A percentile compares a stretch with the other conserved stretches of the same genome.
These are phyloP conservation scores for Macaca nemestrina DNA, from an alignment of 2,113 vertebrate genomes.

Conservation along the genomic window DNA sequence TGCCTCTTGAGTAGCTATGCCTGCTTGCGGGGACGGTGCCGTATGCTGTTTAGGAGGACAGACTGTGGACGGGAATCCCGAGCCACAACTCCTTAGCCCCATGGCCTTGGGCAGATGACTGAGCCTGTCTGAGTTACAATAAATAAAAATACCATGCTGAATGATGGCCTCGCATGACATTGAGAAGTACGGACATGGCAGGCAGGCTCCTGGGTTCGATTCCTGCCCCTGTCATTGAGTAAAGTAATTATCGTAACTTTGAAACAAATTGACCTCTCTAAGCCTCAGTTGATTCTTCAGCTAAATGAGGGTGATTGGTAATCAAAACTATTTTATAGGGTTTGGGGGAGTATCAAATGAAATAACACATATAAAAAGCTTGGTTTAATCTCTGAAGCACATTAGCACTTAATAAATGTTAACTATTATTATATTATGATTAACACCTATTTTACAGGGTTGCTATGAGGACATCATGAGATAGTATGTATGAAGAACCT, in stretches of 20 bases:
- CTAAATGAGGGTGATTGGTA: background rate
- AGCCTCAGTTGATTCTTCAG: background rate
- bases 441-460: background rate
- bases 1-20: background rate
- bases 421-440: rapidly evolving
- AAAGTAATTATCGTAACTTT: background rate
- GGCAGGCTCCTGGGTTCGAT: background rate
- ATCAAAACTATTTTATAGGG: background rate
- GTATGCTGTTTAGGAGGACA: background rate
- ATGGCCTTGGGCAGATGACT: background rate
- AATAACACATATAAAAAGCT: background rate
- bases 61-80: background rate
- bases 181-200: background rate
- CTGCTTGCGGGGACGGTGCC: too few relatives aligned
- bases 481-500: background rate
- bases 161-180: too few relatives aligned
- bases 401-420: background rate
- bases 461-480: background rate
- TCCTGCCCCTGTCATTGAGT: background rate
- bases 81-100: background rate
- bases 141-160: rapidly evolving
- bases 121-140: background rate
- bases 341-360: background rate
- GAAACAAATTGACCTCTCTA: background rate
- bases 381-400: background rate